Conservation (phyloP, 1,140 invertebrate genomes). For the Coelopa frigida region DNA sequence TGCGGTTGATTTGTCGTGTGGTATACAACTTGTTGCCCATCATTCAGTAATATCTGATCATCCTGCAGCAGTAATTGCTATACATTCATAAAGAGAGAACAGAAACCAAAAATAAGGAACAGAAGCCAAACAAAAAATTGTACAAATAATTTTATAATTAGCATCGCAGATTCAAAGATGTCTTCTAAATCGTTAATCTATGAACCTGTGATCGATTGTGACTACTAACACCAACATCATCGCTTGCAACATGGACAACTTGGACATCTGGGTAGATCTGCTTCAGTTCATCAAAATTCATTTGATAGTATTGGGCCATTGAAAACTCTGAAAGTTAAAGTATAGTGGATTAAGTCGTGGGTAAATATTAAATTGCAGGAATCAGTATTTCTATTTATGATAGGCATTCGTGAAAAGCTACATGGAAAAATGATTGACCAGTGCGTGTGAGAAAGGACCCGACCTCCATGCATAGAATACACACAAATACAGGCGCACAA, state of each 20-base stretch:
- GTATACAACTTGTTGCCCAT: slow-evolving; percentile 40
- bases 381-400: no score
- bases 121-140: not conserved
- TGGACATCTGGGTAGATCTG: slow-evolving; percentile 21
- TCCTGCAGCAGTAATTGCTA: slow-evolving; percentile 33
- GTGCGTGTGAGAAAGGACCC: no score
- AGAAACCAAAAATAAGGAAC: not conserved
- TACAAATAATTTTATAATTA: not conserved
- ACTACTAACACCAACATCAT: slow-evolving; percentile 35
- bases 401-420: no score
- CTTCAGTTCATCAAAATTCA: slow-evolving; percentile 15
- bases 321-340: slow-evolving; percentile 10
- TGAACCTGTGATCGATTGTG: slow-evolving; percentile 11
- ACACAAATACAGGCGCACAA: no score
- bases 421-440: no score
- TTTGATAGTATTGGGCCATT: slow-evolving; percentile 18
- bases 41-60: slow-evolving; percentile 37
- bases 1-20: slow-evolving; percentile 28
- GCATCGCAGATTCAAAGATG: not conserved
- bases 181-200: slow-evolving; percentile 3
- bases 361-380: no score
- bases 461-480: no score
- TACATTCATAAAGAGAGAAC: not conserved
- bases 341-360: no score
- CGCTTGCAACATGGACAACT: slow-evolving; percentile 38